Conservation (phyloP, 2,797 vertebrate species). For the Moxostoma hubbsi region DNA sequence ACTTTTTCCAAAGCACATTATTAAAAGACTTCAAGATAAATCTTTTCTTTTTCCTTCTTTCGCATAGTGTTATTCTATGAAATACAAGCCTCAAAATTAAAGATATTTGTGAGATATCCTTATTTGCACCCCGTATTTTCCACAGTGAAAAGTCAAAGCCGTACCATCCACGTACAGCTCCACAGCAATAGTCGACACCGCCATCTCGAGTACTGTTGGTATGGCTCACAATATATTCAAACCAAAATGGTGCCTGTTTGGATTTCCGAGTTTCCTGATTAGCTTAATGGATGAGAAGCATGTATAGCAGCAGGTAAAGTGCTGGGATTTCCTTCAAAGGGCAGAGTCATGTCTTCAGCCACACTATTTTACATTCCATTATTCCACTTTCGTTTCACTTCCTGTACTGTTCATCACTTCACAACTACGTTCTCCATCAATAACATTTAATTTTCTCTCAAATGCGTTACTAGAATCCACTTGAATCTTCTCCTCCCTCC, state of each 20-base stretch:
- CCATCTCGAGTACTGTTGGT: slow-evolving; percentile 30
- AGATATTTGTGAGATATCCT: slow-evolving; percentile 30
- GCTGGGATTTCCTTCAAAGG: slow-evolving; percentile 73
- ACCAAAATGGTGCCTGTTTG: slow-evolving; percentile 42
- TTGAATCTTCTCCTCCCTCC: slow-evolving; percentile 34
- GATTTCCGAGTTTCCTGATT: slow-evolving; percentile 57
- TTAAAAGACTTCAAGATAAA: background rate
- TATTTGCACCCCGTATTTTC: slow-evolving; percentile 47
- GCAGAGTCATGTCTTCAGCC: slow-evolving; percentile 64
- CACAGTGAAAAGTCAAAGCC: slow-evolving; percentile 65
- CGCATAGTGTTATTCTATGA: slow-evolving; percentile 38
- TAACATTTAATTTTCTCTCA: background rate
- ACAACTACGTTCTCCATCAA: background rate
- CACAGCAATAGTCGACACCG: slow-evolving; percentile 51
- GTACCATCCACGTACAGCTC: slow-evolving; percentile 49
- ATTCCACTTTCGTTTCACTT: slow-evolving; percentile 52
- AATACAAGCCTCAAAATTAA: slow-evolving; percentile 50
- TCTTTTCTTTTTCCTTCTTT: slow-evolving; percentile 29
- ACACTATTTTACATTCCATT: slow-evolving; percentile 55
- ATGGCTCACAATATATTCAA: slow-evolving; percentile 27
- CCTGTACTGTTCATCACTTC: background rate
- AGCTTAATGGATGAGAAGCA: slow-evolving; percentile 43
- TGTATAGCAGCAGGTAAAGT: slow-evolving; percentile 76
- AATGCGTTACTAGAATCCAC: background rate
- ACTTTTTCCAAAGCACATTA: slow-evolving; percentile 16